These are phyloP conservation scores for Plestiodon gilberti DNA, from an alignment of 2,113 vertebrate genomes.

Conservation along the genomic window DNA sequence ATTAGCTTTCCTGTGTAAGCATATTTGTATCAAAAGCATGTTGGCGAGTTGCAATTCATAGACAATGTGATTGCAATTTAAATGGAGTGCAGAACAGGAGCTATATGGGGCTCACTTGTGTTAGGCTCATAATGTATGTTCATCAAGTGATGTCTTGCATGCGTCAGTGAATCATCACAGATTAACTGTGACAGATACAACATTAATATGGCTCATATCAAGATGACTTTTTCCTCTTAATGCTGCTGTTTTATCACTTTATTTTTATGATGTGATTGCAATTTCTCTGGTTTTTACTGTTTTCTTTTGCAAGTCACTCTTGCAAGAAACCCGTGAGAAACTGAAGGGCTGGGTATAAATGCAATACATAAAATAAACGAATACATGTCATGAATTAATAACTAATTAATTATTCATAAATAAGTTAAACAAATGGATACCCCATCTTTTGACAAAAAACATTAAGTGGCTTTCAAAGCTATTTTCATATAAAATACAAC, in stretches of 20 bases:
- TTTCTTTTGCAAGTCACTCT: too few relatives aligned
- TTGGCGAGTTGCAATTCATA: not conserved
- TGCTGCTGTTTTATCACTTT: too few relatives aligned
- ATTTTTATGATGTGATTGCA: too few relatives aligned
- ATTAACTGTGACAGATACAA: not conserved
- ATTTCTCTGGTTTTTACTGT: too few relatives aligned
- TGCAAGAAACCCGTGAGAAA: too few relatives aligned
- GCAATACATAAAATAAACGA: too few relatives aligned
- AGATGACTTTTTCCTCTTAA: too few relatives aligned
- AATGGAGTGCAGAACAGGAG: not conserved
- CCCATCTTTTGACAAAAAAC: not conserved
- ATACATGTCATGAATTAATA: too few relatives aligned
- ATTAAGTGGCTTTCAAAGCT: not conserved
- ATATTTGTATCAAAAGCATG: not conserved
- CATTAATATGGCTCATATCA: too few relatives aligned
- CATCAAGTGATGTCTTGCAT: not conserved
- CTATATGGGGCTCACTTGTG: not conserved
- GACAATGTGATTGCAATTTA: not conserved
- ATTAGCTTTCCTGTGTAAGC: not conserved
- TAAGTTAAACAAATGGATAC: not conserved
- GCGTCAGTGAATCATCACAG: not conserved
- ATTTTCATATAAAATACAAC: not conserved
- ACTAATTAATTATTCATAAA: not conserved
- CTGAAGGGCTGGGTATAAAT: too few relatives aligned
- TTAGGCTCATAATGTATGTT: not conserved